Evolutionary conservation across 2,113 vertebrate genomes (phyloP).

Genomic region (Chinchilla lanigera): DNA sequence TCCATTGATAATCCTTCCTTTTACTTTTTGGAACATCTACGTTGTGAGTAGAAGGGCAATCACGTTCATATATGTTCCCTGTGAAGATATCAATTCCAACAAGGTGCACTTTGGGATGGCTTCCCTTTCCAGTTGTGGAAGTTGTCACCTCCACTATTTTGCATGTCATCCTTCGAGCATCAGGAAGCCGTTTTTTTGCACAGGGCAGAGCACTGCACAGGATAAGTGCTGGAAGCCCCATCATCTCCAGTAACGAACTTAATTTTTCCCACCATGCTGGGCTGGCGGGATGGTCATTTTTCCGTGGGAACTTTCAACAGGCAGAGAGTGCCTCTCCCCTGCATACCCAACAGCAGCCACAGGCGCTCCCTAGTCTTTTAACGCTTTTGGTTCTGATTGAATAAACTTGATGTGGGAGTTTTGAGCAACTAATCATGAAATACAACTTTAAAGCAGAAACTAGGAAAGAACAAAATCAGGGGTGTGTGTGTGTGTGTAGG

Average conservation of each 20-base stretch:
- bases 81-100: not conserved
- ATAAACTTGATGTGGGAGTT: not conserved
- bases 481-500: accelerated
- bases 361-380: not conserved
- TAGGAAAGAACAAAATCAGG: not conserved
- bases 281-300: not conserved
- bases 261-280: slow-evolving; percentile 94
- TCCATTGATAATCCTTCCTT: slow-evolving; percentile 86
- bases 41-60: not conserved
- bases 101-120: slow-evolving; percentile 93
- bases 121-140: slow-evolving; percentile 97
- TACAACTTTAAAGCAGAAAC: not conserved
- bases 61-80: not conserved
- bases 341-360: not conserved
- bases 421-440: not conserved
- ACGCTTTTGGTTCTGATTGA: not conserved
- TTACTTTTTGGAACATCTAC: not conserved
- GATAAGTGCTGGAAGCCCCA: slow-evolving; percentile 94
- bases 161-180: not conserved
- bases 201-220: slow-evolving; percentile 97
- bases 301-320: not conserved
- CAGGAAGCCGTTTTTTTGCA: slow-evolving; percentile 85
- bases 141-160: slow-evolving; percentile 87
- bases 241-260: slow-evolving; percentile 94
- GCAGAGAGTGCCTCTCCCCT: not conserved